Evolutionary conservation across 2,113 vertebrate genomes (phyloP).

Genomic region (Nanorana parkeri): DNA sequence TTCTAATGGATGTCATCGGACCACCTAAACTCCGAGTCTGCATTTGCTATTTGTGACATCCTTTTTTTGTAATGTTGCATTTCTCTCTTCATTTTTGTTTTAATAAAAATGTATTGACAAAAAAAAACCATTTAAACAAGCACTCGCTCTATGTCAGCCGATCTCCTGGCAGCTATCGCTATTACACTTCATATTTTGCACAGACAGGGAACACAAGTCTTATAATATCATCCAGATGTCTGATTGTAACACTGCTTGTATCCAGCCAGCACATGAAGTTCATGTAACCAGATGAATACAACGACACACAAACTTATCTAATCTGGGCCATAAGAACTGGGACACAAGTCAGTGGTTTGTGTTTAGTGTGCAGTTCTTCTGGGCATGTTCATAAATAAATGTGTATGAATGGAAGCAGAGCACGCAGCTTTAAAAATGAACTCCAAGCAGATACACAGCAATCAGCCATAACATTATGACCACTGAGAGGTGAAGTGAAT

Average conservation of each 20-base stretch:
- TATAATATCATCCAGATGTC: conserved; percentile 39
- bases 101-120: too few species aligned
- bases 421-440: too few species aligned
- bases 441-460: too few species aligned
- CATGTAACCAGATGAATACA: conserved; percentile 8
- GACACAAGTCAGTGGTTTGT: background rate
- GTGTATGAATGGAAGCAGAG: background rate
- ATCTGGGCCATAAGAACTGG: background rate
- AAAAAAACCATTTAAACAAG: too few species aligned
- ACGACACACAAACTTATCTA: background rate
- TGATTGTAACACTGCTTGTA: background rate
- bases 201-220: background rate
- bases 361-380: background rate
- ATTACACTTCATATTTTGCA: background rate
- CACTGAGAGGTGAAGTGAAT: too few species aligned
- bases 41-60: too few species aligned
- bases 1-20: too few species aligned
- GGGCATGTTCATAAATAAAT: background rate
- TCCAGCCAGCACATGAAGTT: background rate
- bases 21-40: too few species aligned
- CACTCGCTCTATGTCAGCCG: background rate
- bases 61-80: too few species aligned
- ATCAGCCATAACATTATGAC: too few species aligned
- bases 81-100: too few species aligned
- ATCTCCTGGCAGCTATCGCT: background rate